A percentile compares a stretch with the other conserved stretches of the same genome.
These are phyloP conservation scores for Xiphophorus birchmanni DNA, from an alignment of 2,797 vertebrate species.

Conservation along the genomic window DNA sequence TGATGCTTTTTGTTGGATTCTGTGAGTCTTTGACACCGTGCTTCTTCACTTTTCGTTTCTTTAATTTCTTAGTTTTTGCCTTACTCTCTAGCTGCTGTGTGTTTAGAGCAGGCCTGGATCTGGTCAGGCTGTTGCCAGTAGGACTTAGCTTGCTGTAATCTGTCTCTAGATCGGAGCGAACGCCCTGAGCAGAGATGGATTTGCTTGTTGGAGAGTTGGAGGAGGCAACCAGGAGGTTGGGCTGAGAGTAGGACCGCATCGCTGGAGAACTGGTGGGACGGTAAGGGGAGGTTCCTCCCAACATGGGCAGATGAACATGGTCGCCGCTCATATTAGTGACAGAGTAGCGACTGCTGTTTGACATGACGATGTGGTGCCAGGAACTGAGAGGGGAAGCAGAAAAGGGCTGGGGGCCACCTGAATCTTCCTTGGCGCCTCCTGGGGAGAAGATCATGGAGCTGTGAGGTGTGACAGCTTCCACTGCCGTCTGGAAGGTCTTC, in stretches of 20 bases:
- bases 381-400: constrained; percentile 84
- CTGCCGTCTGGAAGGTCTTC: constrained; percentile 84
- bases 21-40: constrained; percentile 43
- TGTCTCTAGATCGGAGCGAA: constrained; percentile 66
- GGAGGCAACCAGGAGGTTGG: constrained; percentile 72
- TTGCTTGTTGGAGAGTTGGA: constrained; percentile 50
- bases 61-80: constrained; percentile 67
- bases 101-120: constrained; percentile 79
- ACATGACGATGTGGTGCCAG: constrained; percentile 83
- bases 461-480: constrained; percentile 81
- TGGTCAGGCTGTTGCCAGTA: constrained; percentile 72
- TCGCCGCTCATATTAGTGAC: constrained; percentile 77
- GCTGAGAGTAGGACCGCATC: constrained; percentile 80
- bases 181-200: constrained; percentile 68
- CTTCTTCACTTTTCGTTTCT: constrained; percentile 77
- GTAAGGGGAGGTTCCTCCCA: constrained; percentile 47
- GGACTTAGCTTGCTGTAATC: constrained; percentile 66
- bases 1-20: constrained; percentile 22
- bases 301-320: constrained; percentile 70
- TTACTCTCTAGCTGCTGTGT: constrained; percentile 52
- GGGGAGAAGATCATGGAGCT: constrained; percentile 84
- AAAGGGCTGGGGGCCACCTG: constrained; percentile 76
- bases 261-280: constrained; percentile 67
- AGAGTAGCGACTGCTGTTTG: constrained; percentile 80
- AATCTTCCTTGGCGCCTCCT: constrained; percentile 74